Conservation (phyloP, 1,140 invertebrate species). For the Mylabris phalerata region DNA sequence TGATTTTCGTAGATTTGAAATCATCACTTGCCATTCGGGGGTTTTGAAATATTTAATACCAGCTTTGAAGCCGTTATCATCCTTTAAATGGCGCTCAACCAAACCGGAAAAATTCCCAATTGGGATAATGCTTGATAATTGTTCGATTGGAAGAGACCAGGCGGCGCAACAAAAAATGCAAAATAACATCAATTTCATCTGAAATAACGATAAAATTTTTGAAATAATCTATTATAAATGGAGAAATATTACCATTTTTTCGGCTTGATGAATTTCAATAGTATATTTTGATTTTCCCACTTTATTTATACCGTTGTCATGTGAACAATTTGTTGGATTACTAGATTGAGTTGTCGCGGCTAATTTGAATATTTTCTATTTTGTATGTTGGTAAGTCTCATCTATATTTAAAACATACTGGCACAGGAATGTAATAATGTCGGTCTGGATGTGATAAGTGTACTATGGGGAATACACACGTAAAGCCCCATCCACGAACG, state of each 20-base stretch:
- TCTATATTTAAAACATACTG: constrained; percentile 13
- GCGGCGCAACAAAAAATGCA: too few species aligned
- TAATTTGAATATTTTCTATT: not conserved
- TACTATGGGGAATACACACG: constrained; percentile 48
- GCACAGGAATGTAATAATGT: constrained; percentile 10
- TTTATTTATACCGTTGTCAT: constrained; percentile 1
- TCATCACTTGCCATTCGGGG: constrained; percentile 21
- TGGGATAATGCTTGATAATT: constrained; percentile 16
- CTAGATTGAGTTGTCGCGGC: not conserved
- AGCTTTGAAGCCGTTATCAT: constrained; percentile 28
- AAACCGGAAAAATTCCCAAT: constrained; percentile 18
- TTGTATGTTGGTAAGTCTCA: constrained; percentile 4
- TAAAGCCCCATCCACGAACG: constrained; percentile 36
- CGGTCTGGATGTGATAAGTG: constrained; percentile 37
- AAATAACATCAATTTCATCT: too few species aligned
- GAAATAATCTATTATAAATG: not conserved
- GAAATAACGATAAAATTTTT: too few species aligned
- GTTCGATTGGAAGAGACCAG: not conserved
- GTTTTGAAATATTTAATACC: constrained; percentile 28
- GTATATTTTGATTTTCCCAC: not conserved
- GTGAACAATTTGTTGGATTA: not conserved
- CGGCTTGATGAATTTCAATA: not conserved
- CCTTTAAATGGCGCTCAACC: constrained; percentile 21
- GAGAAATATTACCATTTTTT: not conserved
- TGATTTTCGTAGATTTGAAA: constrained; percentile 13